Evolutionary conservation across 2,113 vertebrate species (phyloP), one percentile per base, ranked within the genome.

Genomic region (Ia io): DNA sequence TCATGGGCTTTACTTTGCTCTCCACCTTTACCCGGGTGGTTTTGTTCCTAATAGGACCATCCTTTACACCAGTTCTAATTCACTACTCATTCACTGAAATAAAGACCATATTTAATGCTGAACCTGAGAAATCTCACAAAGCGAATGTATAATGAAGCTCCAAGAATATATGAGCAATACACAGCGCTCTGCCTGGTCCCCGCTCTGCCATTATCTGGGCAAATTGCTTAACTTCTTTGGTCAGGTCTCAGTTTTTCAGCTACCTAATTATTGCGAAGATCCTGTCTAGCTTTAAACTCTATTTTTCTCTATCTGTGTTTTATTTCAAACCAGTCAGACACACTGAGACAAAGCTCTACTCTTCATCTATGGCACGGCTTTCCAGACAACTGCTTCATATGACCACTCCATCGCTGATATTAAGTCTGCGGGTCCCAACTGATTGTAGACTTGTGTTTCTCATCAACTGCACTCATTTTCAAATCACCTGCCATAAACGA

Each of bases 401-500:
- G n/a, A 13, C 40, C 18, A 32, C 69, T 61, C 49, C 40, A 67
- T 8, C 6, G 51, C 42, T 93, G 80, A 83, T 76, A 86, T 84
- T 61, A 71, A 96, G 73, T 28, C 69, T 56, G 59, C 9, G 30
- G 89, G n/a, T 74, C 56, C 94, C 92, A 91, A 0, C 28, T 70
- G 76, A 91, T 6, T 35, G 42, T 53, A 44, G 76, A 74, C 73
- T 84, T 69, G 79, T 51, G n/a, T 76, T 84, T 90, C 47, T 69
- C 84, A 86, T 59, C 91, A 91, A 30, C 23, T 65, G 23, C 49
- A 74, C 77, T 92, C 80, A 59, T 49, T 94, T 93, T 63, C 79
- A 40, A 35, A 90, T 96, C 61, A 65, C 83, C 73, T 87, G 49
- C 67, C 84, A 74, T 44, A 88, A 93, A 87, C 65, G 65, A 96